Percentiles rank a stretch among this genome's conserved stretches.
These are phyloP conservation scores for Psittacula echo DNA, from an alignment of 2,797 vertebrate genomes.

Conservation along the genomic window DNA sequence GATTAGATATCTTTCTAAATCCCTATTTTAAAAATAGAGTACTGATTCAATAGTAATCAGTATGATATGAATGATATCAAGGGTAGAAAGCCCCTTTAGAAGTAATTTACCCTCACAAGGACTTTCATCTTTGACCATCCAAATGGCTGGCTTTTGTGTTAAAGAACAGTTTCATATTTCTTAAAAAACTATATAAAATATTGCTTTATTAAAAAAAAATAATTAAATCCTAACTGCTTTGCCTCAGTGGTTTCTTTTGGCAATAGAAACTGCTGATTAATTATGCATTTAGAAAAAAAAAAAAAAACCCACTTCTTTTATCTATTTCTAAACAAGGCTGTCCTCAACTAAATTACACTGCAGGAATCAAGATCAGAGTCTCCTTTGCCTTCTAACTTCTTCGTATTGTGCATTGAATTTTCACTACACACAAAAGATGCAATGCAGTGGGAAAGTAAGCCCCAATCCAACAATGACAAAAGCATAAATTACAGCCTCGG, in stretches of 20 bases:
- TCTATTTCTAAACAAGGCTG: neutral
- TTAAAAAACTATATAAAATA: neutral
- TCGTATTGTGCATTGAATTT: neutral
- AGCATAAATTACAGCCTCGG: neutral
- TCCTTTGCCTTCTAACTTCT: neutral
- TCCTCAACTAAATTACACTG: neutral
- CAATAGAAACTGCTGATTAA: neutral
- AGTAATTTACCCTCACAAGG: neutral
- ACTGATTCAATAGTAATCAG: neutral
- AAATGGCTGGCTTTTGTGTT: neutral
- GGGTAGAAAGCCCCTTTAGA: neutral
- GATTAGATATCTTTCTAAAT: neutral
- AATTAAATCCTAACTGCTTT: neutral
- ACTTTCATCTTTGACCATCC: neutral
- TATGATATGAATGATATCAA: neutral
- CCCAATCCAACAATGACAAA: neutral
- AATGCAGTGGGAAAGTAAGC: neutral
- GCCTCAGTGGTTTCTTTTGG: neutral
- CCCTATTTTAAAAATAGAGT: neutral
- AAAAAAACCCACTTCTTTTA: neutral
- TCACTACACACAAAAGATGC: neutral
- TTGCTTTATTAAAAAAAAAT: neutral
- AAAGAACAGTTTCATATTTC: neutral
- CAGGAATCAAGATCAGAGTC: neutral
- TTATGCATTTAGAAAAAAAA: constrained; percentile 13